A percentile compares a stretch with the other conserved stretches of the same genome.
phyloP scores from a whole-genome alignment of 2,888 invertebrate species.

The Stictocephala bisonia region DNA sequence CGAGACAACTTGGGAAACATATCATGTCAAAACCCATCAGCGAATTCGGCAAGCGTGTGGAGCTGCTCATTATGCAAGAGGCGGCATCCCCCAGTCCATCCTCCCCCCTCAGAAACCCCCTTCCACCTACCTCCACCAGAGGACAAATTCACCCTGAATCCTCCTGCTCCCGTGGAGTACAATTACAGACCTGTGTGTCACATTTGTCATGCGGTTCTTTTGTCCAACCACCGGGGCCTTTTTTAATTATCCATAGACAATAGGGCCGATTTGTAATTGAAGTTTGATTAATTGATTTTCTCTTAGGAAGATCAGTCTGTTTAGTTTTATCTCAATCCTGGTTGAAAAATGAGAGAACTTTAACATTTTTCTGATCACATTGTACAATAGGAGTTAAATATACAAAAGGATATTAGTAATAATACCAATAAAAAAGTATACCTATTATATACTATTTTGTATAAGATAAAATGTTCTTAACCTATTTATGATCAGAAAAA shows the following conservation, averaged over 20 bases:
- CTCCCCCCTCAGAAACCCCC: neutral
- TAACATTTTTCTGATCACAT: too few species aligned
- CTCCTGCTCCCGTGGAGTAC: neutral
- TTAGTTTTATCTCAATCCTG: too few species aligned
- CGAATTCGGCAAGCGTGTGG: neutral
- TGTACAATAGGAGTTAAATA: too few species aligned
- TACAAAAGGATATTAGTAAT: too few species aligned
- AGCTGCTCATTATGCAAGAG: neutral
- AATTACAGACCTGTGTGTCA: neutral
- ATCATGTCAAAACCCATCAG: constrained; percentile 37
- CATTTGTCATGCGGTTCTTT: neutral
- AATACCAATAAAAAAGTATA: too few species aligned
- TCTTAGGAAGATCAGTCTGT: too few species aligned
- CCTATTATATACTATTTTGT: too few species aligned
- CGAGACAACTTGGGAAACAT: constrained; percentile 1
- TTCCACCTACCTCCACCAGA: too few species aligned
- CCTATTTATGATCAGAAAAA: too few species aligned
- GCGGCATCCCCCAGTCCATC: neutral
- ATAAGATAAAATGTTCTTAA: too few species aligned
- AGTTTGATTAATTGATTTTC: constrained; percentile 20
- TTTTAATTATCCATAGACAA: constrained; percentile 15
- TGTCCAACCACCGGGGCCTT: constrained; percentile 2
- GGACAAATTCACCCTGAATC: neutral
- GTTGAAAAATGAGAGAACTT: too few species aligned
- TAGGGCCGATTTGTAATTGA: neutral